Evolutionary conservation across 2,888 invertebrate genomes (phyloP).

Genomic region (Molorchus minor): DNA sequence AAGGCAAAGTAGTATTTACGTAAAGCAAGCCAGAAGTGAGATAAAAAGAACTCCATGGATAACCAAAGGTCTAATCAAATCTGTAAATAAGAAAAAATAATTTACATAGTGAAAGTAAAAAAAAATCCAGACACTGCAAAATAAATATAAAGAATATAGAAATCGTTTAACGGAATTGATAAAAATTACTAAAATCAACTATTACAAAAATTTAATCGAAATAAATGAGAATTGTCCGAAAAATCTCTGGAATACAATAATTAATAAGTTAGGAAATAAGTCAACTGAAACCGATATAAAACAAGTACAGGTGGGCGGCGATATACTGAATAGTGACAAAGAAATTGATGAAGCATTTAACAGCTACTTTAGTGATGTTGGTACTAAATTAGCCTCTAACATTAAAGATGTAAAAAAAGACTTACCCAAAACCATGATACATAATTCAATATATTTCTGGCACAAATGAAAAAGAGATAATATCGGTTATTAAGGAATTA

Average conservation of each 20-base stretch:
- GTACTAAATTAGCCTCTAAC: conserved; percentile 1
- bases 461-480: conserved; percentile 15
- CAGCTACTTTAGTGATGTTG: conserved; percentile 8
- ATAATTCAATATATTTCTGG: conserved; percentile 4
- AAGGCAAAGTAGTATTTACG: too few species aligned
- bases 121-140: too few species aligned
- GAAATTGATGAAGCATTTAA: conserved; percentile 15
- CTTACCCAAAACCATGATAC: not conserved
- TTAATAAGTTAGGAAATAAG: too few species aligned
- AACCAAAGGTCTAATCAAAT: too few species aligned
- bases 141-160: too few species aligned
- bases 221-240: conserved; percentile 12
- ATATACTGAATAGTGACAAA: conserved; percentile 7
- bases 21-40: too few species aligned
- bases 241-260: too few species aligned
- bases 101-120: too few species aligned
- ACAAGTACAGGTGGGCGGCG: conserved; percentile 10
- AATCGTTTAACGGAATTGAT: too few species aligned
- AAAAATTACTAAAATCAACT: conserved; percentile 13
- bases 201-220: conserved; percentile 6
- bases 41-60: too few species aligned
- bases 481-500: conserved; percentile 3
- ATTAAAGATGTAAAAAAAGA: conserved; percentile 6
- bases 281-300: too few species aligned
- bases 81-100: too few species aligned